Conservation (phyloP, 2,113 vertebrate species). For the Mustelus asterias region DNA sequence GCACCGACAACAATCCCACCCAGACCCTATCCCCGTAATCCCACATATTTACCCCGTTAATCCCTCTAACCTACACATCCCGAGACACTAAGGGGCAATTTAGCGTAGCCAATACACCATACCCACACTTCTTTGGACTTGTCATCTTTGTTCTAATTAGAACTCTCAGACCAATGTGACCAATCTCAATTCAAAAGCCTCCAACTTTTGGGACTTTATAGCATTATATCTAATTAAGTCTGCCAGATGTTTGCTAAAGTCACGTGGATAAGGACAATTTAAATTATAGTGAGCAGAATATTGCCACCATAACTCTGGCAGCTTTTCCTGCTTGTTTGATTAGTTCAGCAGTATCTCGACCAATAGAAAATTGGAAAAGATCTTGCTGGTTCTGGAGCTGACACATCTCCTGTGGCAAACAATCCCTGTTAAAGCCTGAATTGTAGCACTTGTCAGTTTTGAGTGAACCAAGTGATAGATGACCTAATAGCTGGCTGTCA, state of each 20-base stretch:
- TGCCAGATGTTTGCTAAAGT: background rate
- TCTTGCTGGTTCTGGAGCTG: background rate
- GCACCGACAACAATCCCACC: too few species aligned
- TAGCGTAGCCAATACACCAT: too few species aligned
- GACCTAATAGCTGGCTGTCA: constrained; percentile 30
- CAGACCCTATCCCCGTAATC: too few species aligned
- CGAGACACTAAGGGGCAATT: too few species aligned
- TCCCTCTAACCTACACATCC: too few species aligned
- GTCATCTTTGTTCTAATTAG: background rate
- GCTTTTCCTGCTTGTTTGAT: background rate
- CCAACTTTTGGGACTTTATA: background rate
- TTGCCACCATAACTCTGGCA: too few species aligned
- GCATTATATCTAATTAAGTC: background rate
- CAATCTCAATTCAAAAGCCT: background rate
- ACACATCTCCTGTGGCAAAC: background rate
- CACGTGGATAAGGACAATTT: background rate
- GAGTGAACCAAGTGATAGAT: constrained; percentile 14
- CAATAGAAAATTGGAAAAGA: background rate
- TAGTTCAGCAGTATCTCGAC: background rate
- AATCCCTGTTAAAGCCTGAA: background rate
- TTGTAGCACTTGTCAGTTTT: constrained; percentile 22
- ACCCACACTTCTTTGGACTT: too few species aligned
- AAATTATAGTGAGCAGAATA: background rate
- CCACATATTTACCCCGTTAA: too few species aligned
- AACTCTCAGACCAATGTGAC: background rate